phyloP scores from a whole-genome alignment of 2,888 invertebrate species.

The Arrhopalites spinosus region DNA sequence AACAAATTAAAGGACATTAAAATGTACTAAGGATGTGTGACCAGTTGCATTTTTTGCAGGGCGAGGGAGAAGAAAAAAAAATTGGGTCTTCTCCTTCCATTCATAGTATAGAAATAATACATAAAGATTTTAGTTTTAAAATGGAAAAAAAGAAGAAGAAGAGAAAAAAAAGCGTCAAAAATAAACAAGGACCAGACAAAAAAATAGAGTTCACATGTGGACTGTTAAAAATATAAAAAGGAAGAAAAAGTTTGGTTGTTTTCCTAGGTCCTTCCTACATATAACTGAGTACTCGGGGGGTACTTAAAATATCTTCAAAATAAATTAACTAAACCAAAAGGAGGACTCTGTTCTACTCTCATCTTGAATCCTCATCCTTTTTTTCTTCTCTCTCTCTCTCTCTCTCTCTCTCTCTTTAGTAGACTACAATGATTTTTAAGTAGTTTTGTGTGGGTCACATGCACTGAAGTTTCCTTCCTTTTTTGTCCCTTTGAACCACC shows the following conservation, averaged over 20 bases:
- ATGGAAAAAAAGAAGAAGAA: constrained; percentile 11
- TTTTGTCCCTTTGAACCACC: too few species aligned
- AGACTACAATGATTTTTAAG: constrained; percentile 30
- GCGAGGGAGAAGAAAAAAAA: not conserved
- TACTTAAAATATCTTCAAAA: constrained; percentile 30
- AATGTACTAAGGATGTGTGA: not conserved
- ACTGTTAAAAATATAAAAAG: constrained; percentile 18
- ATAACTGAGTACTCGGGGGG: constrained; percentile 28
- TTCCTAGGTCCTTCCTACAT: not conserved
- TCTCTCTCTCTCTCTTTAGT: too few species aligned
- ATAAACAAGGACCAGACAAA: not conserved
- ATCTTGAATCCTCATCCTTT: constrained; percentile 18
- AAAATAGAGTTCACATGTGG: constrained; percentile 4
- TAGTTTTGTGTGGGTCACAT: constrained; percentile 28
- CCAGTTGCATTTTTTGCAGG: not conserved
- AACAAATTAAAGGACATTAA: not conserved
- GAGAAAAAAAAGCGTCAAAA: not conserved
- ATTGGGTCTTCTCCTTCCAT: not conserved
- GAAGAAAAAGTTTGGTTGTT: constrained; percentile 10
- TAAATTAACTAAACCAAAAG: constrained; percentile 27
- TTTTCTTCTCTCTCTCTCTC: too few species aligned
- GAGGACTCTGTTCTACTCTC: constrained; percentile 9
- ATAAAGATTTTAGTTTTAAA: not conserved
- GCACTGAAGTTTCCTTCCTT: not conserved
- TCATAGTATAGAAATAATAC: too few species aligned